Percentiles rank a stretch among this genome's conserved stretches.
Evolutionary conservation across 2,113 vertebrate genomes (phyloP).

Genomic region (Tursiops truncatus): DNA sequence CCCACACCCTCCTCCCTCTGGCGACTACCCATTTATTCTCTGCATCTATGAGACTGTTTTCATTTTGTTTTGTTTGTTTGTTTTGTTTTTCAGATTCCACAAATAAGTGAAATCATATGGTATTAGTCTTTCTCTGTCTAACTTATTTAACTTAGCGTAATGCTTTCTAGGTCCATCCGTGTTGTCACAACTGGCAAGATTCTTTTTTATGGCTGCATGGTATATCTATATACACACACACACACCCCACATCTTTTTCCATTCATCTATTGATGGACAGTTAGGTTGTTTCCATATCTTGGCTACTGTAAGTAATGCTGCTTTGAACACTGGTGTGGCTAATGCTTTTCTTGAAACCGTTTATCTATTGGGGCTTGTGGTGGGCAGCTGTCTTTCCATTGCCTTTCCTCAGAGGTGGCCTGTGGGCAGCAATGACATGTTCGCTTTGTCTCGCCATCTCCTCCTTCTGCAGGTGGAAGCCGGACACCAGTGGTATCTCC

Average conservation of each 20-base stretch:
- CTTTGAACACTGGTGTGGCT: background rate
- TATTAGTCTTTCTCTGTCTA: background rate
- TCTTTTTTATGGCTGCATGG: background rate
- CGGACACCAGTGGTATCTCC: slow-evolving; percentile 98
- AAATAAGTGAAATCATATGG: background rate
- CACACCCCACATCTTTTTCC: background rate
- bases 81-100: background rate
- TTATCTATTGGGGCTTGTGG: no score
- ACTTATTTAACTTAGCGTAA: background rate
- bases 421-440: background rate
- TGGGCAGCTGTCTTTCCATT: background rate
- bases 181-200: background rate
- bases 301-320: background rate
- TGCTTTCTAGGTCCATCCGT: background rate
- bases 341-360: background rate
- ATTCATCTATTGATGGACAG: background rate
- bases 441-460: accelerated
- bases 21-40: background rate
- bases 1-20: background rate
- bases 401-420: background rate
- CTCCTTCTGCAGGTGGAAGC: slow-evolving; percentile 93
- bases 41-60: background rate
- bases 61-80: background rate
- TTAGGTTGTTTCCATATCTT: background rate
- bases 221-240: background rate